phyloP scores from a whole-genome alignment of 2,888 invertebrate species.

The Cerastoderma edule region DNA sequence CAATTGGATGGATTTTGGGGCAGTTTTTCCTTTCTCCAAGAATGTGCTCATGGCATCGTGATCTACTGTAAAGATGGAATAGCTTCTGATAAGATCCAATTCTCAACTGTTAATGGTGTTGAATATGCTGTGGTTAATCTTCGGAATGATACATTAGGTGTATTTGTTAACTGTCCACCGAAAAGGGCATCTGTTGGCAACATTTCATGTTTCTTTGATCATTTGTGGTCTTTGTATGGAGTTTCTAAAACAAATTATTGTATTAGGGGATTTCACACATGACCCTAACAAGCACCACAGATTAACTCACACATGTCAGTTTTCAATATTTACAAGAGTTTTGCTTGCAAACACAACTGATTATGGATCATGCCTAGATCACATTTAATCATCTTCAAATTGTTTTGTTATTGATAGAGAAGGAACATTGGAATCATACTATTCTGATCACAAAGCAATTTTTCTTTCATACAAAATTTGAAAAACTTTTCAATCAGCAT shows the following conservation, averaged over 20 bases:
- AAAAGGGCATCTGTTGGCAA: background rate
- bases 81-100: too few relatives aligned
- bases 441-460: constrained; percentile 7
- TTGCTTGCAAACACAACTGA: constrained; percentile 1
- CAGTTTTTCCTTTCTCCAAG: too few relatives aligned
- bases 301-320: background rate
- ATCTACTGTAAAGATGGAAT: too few relatives aligned
- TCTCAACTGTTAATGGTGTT: too few relatives aligned
- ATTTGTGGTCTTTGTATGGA: background rate
- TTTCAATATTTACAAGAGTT: background rate
- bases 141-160: background rate
- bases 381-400: constrained; percentile 3
- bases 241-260: background rate
- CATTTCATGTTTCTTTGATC: background rate
- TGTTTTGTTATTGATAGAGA: background rate
- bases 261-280: constrained; percentile 6
- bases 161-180: background rate
- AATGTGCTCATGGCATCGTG: too few relatives aligned
- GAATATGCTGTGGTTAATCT: constrained; percentile 3
- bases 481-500: too few relatives aligned
- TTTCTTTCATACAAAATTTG: constrained; percentile 1
- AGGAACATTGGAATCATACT: constrained; percentile 11
- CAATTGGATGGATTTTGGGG: too few relatives aligned
- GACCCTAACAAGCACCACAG: background rate
- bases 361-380: constrained; percentile 1